Evolutionary conservation across 2,797 vertebrate species (phyloP).

Genomic region (Poecilia gillii): DNA sequence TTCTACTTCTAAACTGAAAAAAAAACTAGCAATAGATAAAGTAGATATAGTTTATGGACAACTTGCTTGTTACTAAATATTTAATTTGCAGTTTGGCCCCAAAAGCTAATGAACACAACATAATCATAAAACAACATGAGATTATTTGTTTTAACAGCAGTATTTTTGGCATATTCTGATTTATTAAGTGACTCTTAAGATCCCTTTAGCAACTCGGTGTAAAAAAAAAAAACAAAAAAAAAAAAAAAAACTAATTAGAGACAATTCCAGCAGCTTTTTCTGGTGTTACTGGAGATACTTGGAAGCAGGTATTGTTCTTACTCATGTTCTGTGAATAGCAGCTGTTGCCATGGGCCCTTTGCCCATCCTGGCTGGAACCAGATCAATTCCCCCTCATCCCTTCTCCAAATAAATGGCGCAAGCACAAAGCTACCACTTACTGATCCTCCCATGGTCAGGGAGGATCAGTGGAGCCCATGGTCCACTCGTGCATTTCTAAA

Average conservation of each 20-base stretch:
- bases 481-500: not conserved
- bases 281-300: not conserved
- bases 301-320: not conserved
- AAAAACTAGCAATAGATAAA: not conserved
- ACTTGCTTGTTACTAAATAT: not conserved
- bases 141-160: not conserved
- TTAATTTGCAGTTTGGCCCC: not conserved
- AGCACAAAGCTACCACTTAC: not conserved
- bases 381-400: not conserved
- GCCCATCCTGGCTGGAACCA: not conserved
- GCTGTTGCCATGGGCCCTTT: not conserved
- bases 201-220: not conserved
- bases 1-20: not conserved
- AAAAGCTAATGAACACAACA: constrained; percentile 1
- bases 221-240: not conserved
- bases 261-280: not conserved
- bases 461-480: no score
- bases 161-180: not conserved
- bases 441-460: not conserved
- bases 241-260: not conserved
- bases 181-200: not conserved
- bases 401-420: not conserved
- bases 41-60: no score
- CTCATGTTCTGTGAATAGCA: not conserved
- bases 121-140: not conserved